Base-by-base conservation (phyloP, 2,113 vertebrate genomes). In the Crocuta crocuta region DNA sequence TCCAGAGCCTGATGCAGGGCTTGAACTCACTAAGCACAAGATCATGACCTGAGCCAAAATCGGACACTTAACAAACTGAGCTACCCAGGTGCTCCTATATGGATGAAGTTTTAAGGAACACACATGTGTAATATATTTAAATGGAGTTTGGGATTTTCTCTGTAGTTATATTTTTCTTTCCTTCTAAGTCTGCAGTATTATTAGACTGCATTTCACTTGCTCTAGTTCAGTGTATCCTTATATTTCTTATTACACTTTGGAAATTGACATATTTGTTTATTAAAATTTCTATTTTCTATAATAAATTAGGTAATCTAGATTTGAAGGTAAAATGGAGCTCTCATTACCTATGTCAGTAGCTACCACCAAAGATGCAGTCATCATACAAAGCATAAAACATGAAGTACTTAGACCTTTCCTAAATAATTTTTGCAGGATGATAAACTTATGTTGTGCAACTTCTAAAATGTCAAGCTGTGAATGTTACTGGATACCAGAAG, bases 381-480 rank as follows among this genome's bases (percentile, higher is more conserved):
- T 70, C 84, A 43, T 13, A 65, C 39, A 87, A 85, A 96, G 55
- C 4, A 90, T 45, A 94, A 28, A 89, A 74, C 7, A 86, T 55
- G 31, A 21, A 63, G 9, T 39, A 87, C 82, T 97, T 97, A 92
- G 74, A 82, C 0, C 13, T 97, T 66, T 94, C n/a, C 70, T 89
- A 19, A 97, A 70, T 33, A 80, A n/a, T 45, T 97, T 3, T 5
- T 94, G 86, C 79, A 92, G n/a, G 13, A 63, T 48, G 39, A 95
- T 96, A 12, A 95, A 95, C 45, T n/a, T 9, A 90, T 94, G 68
- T 94, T 98, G 10, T 92, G 13, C 9, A 94, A 68, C 23, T 95
- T 97, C 79, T 92, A 92, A 98, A 98, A 92, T 82, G 96, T 85
- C 35, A 97, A 89, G 26, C 80, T 97, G 79, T 88, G 45, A 58